Base-by-base conservation (phyloP, 2,113 vertebrate genomes). In the Pelusios castaneus region DNA sequence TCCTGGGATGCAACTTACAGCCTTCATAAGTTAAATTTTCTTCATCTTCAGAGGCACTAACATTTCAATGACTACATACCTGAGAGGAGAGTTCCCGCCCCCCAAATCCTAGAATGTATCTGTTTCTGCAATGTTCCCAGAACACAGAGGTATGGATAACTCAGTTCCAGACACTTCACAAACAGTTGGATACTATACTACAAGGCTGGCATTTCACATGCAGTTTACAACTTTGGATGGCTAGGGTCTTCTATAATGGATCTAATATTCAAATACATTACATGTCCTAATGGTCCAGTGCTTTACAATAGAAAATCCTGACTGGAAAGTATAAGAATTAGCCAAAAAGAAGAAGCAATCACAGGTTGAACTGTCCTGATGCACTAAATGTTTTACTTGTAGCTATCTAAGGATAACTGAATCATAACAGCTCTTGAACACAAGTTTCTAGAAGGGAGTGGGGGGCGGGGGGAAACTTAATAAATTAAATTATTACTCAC, bases 401-500 rank as follows among this genome's bases (percentile, higher is more conserved):
- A 11, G 38, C 70, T 75, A 75, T 43, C 41, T 38, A 22, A 75
- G n/a, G 60, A n/a, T 67, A 67, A 67, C 2, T 63, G 60, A 41
- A 75, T 75, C 38, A 43, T 43, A 43, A 43, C 22, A 75, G 11
- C 22, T 45, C 73, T 70, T 70, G 16, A 45, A 76, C 4, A 27
- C 24, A 76, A 45, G 10, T 76, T 75, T 75, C 67, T 21, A 24
- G 38, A 41, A 41, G 17, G 21, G 21, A 8, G 17, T 2, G 19
- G 60, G 60, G 82, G n/a, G 47, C 7, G 47, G 47, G 47, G 75
- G 34, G 58, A 85, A 93, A 92, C 80, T 12, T 49, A 84, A 93
- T 82, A 49, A 87, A 93, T 81, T 11, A 89, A 93, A 84, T 45
- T 45, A 25, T 89, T 89, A 99, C 99, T 99, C 95, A 99, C 99